These are phyloP conservation scores for Muschampia plurimacula DNA, from an alignment of 2,888 invertebrate species.

Conservation along the genomic window DNA sequence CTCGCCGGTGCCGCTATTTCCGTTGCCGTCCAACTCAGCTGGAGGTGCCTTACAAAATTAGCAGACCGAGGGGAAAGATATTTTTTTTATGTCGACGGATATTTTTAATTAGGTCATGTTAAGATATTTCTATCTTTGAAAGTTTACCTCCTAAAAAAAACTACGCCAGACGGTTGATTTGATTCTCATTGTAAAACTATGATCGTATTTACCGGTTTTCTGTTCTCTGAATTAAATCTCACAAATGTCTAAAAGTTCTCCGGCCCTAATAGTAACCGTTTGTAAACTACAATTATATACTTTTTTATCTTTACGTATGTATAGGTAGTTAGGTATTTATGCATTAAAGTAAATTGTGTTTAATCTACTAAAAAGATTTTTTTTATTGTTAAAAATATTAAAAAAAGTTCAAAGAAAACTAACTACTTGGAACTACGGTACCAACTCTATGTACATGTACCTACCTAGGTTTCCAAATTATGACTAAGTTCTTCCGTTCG, in stretches of 20 bases:
- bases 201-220: background rate
- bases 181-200: background rate
- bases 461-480: no score
- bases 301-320: no score
- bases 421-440: no score
- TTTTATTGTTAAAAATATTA: no score
- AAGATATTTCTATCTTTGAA: constrained; percentile 8
- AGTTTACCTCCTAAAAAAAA: background rate
- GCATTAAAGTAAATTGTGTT: background rate
- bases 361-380: background rate
- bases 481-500: no score
- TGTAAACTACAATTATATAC: no score
- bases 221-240: background rate
- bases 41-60: constrained; percentile 31
- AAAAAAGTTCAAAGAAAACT: no score
- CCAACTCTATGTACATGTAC: no score
- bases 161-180: background rate
- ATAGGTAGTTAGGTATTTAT: no score
- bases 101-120: constrained; percentile 25
- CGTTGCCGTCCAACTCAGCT: constrained; percentile 31
- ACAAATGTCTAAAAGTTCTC: no score
- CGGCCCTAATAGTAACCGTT: no score
- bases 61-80: constrained; percentile 22
- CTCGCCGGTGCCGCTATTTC: constrained; percentile 24
- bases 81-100: constrained; percentile 24